Evolutionary conservation across 1,140 invertebrate genomes (phyloP).

Genomic region (Lepidurus couesii): DNA sequence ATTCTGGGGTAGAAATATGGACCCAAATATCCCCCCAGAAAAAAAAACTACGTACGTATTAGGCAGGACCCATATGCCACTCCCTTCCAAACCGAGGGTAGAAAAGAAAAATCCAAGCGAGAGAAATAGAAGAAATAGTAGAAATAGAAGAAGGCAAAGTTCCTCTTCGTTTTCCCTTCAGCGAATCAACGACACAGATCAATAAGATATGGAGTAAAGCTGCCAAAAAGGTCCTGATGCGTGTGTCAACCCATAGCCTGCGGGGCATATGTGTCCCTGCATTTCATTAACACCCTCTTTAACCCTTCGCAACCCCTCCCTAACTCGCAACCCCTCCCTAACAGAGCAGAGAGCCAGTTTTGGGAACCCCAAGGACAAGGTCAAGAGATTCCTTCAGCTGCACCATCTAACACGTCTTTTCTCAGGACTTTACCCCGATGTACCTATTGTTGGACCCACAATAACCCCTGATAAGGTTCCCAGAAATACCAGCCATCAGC

Average conservation of each 20-base stretch:
- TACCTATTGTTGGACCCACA: too few relatives aligned
- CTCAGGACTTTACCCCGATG: too few relatives aligned
- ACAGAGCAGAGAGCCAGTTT: not conserved
- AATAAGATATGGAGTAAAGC: not conserved
- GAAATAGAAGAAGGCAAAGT: not conserved
- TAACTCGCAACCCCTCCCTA: not conserved
- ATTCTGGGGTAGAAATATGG: not conserved
- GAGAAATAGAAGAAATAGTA: not conserved
- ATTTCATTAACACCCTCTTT: constrained; percentile 6
- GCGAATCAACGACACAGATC: not conserved
- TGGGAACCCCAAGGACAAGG: too few relatives aligned
- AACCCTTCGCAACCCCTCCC: not conserved
- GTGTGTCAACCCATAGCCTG: not conserved
- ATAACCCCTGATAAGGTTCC: too few relatives aligned
- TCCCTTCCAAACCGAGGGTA: not conserved
- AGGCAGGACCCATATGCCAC: not conserved
- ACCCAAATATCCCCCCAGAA: not conserved
- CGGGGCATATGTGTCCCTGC: not conserved
- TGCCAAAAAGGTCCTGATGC: not conserved
- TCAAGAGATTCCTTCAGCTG: too few relatives aligned
- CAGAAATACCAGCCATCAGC: too few relatives aligned
- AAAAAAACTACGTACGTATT: too few relatives aligned
- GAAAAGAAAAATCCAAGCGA: not conserved
- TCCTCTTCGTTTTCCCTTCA: not conserved
- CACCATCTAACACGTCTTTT: too few relatives aligned